These are phyloP conservation scores for Thalassaphorura encarpata DNA, from an alignment of 1,140 invertebrate genomes.

Conservation along the genomic window DNA sequence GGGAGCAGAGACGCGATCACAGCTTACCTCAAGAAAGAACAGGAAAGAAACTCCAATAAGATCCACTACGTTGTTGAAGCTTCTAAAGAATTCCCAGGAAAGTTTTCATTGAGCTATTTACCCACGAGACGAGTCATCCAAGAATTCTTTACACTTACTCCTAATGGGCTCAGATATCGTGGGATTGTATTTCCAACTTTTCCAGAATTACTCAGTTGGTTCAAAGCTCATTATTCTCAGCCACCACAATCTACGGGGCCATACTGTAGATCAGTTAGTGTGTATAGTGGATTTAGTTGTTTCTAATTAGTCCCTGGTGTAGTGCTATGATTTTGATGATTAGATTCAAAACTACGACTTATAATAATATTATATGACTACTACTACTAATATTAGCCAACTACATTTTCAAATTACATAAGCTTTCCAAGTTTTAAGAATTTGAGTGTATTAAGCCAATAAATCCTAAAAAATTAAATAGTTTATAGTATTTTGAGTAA, in stretches of 20 bases:
- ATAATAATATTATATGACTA: no score
- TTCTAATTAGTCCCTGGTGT: no score
- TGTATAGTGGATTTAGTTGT: no score
- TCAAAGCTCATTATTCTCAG: slow-evolving; percentile 94
- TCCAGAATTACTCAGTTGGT: slow-evolving; percentile 81
- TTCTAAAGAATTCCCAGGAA: slow-evolving; percentile 79
- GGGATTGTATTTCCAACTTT: slow-evolving; percentile 77
- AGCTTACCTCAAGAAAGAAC: slow-evolving; percentile 73
- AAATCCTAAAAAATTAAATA: no score
- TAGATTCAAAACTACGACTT: no score
- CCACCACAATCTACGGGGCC: slow-evolving; percentile 45
- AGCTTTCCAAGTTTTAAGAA: no score
- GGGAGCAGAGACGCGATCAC: slow-evolving; percentile 70
- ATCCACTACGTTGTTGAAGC: slow-evolving; percentile 84
- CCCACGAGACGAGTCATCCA: slow-evolving; percentile 71
- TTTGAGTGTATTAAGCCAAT: no score
- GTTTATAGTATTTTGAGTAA: no score
- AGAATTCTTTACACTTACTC: slow-evolving; percentile 82
- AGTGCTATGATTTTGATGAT: no score
- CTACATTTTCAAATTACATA: no score
- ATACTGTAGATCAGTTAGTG: no score
- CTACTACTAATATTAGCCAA: no score
- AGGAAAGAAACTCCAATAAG: slow-evolving; percentile 69
- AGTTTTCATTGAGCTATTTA: slow-evolving; percentile 88
- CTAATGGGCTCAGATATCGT: slow-evolving; percentile 85